phyloP scores from a whole-genome alignment of 1,140 invertebrate genomes.

The Achroia grisella region DNA sequence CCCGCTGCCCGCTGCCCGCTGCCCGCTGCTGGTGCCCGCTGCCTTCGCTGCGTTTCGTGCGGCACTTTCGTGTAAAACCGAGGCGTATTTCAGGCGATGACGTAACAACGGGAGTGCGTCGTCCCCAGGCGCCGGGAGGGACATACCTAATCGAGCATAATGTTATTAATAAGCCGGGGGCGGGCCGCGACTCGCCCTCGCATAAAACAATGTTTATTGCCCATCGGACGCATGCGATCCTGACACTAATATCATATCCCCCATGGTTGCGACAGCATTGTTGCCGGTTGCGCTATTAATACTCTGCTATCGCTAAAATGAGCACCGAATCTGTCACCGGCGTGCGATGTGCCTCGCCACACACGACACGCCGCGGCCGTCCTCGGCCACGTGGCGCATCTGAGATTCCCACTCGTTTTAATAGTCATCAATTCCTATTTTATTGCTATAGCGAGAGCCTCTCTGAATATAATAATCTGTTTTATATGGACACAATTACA shows the following conservation, averaged over 20 bases:
- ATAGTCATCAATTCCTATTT: too few relatives aligned
- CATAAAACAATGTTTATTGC: slow-evolving; percentile 33
- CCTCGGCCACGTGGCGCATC: too few relatives aligned
- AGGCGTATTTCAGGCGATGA: slow-evolving; percentile 50
- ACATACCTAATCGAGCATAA: slow-evolving; percentile 35
- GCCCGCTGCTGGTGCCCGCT: background rate
- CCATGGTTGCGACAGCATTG: slow-evolving; percentile 8
- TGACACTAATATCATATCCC: slow-evolving; percentile 23
- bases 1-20: background rate
- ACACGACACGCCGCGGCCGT: too few relatives aligned
- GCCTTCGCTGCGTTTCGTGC: slow-evolving; percentile 4
- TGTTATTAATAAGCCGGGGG: slow-evolving; percentile 42
- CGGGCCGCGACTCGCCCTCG: slow-evolving; percentile 25
- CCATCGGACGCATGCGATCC: slow-evolving; percentile 25
- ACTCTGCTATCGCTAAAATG: slow-evolving; percentile 4
- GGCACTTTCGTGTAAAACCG: background rate
- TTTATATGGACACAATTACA: too few relatives aligned
- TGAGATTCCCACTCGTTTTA: too few relatives aligned
- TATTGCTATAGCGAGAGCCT: too few relatives aligned
- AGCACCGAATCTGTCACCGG: slow-evolving; percentile 1
- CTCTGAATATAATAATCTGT: too few relatives aligned
- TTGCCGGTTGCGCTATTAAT: slow-evolving; percentile 8
- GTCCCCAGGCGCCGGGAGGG: slow-evolving; percentile 32
- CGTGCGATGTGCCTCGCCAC: too few relatives aligned
- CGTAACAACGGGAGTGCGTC: slow-evolving; percentile 33